Base-by-base conservation (phyloP, 1,140 invertebrate species). In the Drosophila kepulauana region DNA sequence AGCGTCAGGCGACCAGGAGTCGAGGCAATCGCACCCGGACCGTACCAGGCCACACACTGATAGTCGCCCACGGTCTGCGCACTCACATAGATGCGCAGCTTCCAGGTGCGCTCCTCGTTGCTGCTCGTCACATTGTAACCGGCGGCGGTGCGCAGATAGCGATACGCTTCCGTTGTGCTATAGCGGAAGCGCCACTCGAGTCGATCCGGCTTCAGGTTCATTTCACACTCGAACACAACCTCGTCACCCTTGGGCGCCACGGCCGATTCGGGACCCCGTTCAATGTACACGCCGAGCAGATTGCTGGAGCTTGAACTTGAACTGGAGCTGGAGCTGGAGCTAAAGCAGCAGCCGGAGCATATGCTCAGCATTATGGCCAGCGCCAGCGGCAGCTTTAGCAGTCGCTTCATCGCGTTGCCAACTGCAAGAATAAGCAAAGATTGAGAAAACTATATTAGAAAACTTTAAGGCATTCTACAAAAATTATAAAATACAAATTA, bases 1-100 rank as follows among this genome's bases (percentile, higher is more conserved):
- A 97, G 93, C 1, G 94, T 95, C 5, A 98, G 92, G 35, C 95
- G 93, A 1, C 96, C 97, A 2, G 96, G 95, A 11, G 96, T 94
- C 0, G 96, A 97, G 0, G 96, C 96, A 43, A 97, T 91, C 1
- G 96, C 96, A 1, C 95, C 95, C 0, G 96, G 95, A 8, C 96
- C 96, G 80, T 96, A 97, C 93, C 95, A 96, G 1, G 96, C 96
- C 0, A 97, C 94, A 80, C 97, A 97, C 94, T 97, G 95, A 71
- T 95, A 95, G 73, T 95, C 94, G 0, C 95, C 95, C 13, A 94
- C 93, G 20, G 94, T 94, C 5, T 94, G 94, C 54, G 94, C 93
- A 16, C 94, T 91, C 45, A 93, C 92, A 51, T 94, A 94, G 61
- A 94, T 92, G 57, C 94, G 88, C 15, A 95, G 92, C 35, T 90